Conservation (phyloP, 2,113 vertebrate genomes). For the Noturus placidus region DNA sequence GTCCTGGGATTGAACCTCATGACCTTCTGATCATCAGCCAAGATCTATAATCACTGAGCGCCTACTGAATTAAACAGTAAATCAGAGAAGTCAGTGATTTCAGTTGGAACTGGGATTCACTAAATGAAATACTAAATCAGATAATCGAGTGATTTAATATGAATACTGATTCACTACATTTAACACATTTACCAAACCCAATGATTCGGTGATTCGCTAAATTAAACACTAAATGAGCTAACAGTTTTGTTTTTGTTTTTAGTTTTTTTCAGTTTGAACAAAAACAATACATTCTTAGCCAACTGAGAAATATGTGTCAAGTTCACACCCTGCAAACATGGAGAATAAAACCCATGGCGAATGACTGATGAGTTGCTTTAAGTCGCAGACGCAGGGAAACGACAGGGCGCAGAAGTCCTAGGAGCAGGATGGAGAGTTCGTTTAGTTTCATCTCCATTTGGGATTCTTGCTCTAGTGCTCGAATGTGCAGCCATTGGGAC, state of each 20-base stretch:
- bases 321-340: not conserved
- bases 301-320: not conserved
- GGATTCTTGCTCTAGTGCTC: not conserved
- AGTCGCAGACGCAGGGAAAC: not conserved
- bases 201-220: not conserved
- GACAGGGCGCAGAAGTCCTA: not conserved
- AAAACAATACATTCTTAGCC: not conserved
- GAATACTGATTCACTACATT: constrained; percentile 2
- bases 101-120: not conserved
- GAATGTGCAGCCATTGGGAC: not conserved
- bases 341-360: not conserved
- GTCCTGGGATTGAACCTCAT: not conserved
- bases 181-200: not conserved
- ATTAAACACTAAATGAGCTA: not conserved
- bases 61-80: not conserved
- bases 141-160: constrained; percentile 5
- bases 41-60: not conserved
- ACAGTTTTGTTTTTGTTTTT: not conserved
- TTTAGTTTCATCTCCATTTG: constrained; percentile 2
- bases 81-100: not conserved
- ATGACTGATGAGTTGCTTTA: not conserved
- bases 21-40: not conserved
- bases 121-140: not conserved
- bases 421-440: not conserved
- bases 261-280: not conserved